A percentile compares a stretch with the other conserved stretches of the same genome.
Evolutionary conservation across 2,797 vertebrate species (phyloP).

Genomic region (Miichthys miiuy): DNA sequence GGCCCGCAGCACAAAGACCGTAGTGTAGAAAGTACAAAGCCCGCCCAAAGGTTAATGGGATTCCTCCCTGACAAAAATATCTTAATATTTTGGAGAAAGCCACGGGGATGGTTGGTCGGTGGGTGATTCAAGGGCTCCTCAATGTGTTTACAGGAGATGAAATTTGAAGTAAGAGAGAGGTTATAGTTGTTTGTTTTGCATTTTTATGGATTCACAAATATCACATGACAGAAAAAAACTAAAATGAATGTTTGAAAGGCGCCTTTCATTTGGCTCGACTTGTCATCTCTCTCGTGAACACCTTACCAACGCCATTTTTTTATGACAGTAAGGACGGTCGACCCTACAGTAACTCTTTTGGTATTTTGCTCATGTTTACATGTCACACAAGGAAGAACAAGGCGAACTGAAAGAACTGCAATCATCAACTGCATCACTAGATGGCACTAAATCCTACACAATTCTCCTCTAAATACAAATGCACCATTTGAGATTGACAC

Average conservation of each 20-base stretch:
- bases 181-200: not conserved
- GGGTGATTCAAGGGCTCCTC: not conserved
- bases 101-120: too few species aligned
- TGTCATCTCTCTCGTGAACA: too few species aligned
- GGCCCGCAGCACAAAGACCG: slow-evolving; percentile 15
- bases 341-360: too few species aligned
- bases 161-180: slow-evolving; percentile 17
- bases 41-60: slow-evolving; percentile 68
- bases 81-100: slow-evolving; percentile 13
- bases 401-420: too few species aligned
- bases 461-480: too few species aligned
- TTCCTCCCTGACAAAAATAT: slow-evolving; percentile 46
- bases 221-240: not conserved
- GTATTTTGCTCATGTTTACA: too few species aligned
- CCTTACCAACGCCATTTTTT: too few species aligned
- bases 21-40: slow-evolving; percentile 52
- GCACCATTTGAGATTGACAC: too few species aligned
- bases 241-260: not conserved
- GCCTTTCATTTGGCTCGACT: not conserved
- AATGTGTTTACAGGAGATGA: slow-evolving; percentile 15
- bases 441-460: too few species aligned
- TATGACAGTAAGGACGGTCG: too few species aligned
- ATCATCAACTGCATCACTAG: too few species aligned
- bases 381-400: too few species aligned
- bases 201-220: not conserved